These are phyloP conservation scores for Chaetura pelagica DNA, from an alignment of 2,113 vertebrate genomes.

Conservation along the genomic window DNA sequence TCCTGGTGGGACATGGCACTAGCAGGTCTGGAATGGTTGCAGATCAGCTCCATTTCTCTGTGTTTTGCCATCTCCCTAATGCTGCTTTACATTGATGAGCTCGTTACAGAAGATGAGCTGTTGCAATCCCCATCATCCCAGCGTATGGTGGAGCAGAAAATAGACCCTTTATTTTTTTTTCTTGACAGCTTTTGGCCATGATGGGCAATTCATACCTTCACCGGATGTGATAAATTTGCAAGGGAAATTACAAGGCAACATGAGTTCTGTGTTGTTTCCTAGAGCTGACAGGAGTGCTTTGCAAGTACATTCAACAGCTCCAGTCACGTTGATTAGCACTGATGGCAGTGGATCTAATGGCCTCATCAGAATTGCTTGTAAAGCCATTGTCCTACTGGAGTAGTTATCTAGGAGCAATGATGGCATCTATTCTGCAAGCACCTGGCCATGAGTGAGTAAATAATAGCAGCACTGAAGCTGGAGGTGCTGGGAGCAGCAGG, in stretches of 20 bases:
- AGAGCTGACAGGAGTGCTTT: conserved; percentile 29
- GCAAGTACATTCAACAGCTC: neutral
- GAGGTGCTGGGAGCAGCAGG: neutral
- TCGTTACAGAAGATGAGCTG: neutral
- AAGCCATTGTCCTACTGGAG: conserved; percentile 26
- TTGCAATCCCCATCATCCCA: neutral
- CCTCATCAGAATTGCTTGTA: conserved; percentile 44
- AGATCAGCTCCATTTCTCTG: neutral
- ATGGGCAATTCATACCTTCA: neutral
- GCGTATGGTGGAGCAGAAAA: neutral
- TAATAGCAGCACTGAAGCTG: neutral
- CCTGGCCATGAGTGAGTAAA: conserved; percentile 6
- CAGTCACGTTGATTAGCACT: neutral
- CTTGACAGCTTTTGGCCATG: neutral
- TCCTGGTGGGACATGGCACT: neutral
- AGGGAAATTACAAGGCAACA: neutral
- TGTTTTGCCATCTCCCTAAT: neutral
- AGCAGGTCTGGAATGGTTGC: neutral
- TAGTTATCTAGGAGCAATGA: neutral
- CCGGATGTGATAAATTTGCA: neutral
- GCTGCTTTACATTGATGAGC: conserved; percentile 26
- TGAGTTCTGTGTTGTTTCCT: neutral
- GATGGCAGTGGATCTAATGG: neutral
- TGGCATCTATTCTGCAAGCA: neutral
- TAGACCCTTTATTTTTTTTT: neutral